These are phyloP conservation scores for Hipparchia sbordonii DNA, from an alignment of 2,888 invertebrate genomes.

Conservation along the genomic window DNA sequence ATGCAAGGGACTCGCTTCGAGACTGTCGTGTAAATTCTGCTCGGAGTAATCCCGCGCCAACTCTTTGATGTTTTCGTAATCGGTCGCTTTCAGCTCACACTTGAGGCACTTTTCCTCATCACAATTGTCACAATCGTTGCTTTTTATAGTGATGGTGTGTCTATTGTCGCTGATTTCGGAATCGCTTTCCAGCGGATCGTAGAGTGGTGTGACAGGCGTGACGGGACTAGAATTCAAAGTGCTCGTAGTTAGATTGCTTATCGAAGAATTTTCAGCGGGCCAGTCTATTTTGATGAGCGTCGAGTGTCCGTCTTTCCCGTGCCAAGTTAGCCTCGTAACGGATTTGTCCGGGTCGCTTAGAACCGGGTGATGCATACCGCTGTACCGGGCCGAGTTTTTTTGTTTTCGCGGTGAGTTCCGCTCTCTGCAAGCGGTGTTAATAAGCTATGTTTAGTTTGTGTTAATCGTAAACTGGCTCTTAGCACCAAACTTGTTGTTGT, in stretches of 20 bases:
- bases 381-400: constrained; percentile 63
- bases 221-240: constrained; percentile 66
- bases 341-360: constrained; percentile 50
- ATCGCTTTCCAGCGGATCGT: constrained; percentile 74
- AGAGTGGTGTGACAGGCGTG: constrained; percentile 66
- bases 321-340: constrained; percentile 65
- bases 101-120: constrained; percentile 69
- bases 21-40: constrained; percentile 54
- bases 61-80: constrained; percentile 58
- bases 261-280: constrained; percentile 64
- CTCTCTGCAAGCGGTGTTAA: constrained; percentile 63
- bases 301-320: constrained; percentile 75
- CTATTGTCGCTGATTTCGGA: constrained; percentile 72
- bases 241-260: constrained; percentile 61
- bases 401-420: constrained; percentile 72
- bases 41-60: constrained; percentile 44
- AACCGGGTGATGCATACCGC: constrained; percentile 62
- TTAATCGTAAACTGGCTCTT: constrained; percentile 13
- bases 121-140: constrained; percentile 61
- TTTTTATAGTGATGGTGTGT: constrained; percentile 67
- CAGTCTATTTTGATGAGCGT: constrained; percentile 76
- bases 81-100: constrained; percentile 71
- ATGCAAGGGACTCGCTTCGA: constrained; percentile 67
- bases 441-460: constrained; percentile 37
- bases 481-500: not conserved